A percentile compares a stretch with the other conserved stretches of the same genome.
Conservation (phyloP, 2,888 invertebrate species). For the Limnephilus lunatus region DNA sequence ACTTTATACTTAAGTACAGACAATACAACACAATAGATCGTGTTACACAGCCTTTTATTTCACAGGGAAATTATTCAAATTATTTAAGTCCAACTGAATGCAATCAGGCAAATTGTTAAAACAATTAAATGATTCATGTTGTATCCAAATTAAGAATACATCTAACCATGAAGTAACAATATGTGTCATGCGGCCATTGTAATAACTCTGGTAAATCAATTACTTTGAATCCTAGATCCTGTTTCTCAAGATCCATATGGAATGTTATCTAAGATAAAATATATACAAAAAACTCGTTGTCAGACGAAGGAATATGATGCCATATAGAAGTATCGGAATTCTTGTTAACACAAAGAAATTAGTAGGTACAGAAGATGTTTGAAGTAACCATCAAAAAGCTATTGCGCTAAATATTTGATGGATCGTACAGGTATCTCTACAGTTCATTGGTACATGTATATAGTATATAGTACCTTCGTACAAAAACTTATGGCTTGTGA, state of each 20-base stretch:
- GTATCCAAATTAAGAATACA: not conserved
- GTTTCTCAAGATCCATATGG: not conserved
- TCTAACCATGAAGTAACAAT: not conserved
- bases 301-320: not conserved
- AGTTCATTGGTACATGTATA: slow-evolving; percentile 8
- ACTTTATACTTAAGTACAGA: not conserved
- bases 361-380: not conserved
- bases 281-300: not conserved
- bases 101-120: not conserved
- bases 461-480: not conserved
- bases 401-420: slow-evolving; percentile 21
- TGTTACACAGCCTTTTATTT: slow-evolving; percentile 2
- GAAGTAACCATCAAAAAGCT: not conserved
- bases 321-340: not conserved
- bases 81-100: not conserved
- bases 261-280: not conserved
- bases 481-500: slow-evolving; percentile 33
- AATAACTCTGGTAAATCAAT: not conserved
- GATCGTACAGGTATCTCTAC: not conserved
- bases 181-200: not conserved
- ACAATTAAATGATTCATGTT: not conserved
- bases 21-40: not conserved
- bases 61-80: not conserved
- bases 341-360: not conserved
- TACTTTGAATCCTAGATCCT: not conserved